These are phyloP conservation scores for Chirona hameri DNA, from an alignment of 2,888 invertebrate species.

Conservation along the genomic window DNA sequence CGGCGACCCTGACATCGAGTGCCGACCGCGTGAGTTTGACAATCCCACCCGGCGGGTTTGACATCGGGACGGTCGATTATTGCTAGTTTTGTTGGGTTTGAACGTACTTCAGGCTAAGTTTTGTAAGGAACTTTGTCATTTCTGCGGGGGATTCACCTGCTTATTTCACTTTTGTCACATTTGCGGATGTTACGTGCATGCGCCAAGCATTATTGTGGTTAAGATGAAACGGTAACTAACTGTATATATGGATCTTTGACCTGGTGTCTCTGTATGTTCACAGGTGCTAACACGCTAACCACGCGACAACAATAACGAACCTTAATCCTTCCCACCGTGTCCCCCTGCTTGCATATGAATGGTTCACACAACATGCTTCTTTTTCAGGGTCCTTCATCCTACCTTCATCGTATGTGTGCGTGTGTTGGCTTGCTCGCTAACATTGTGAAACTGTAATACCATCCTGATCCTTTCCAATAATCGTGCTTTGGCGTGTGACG, in stretches of 20 bases:
- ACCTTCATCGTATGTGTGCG: not conserved
- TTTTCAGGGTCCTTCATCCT: not conserved
- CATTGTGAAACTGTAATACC: not conserved
- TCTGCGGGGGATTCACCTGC: no score
- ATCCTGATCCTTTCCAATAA: not conserved
- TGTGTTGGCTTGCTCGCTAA: not conserved
- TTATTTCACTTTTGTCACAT: no score
- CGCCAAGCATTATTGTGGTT: no score
- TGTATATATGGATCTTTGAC: no score
- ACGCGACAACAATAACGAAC: not conserved
- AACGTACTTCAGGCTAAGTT: no score
- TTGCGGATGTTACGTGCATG: no score
- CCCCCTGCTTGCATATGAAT: not conserved
- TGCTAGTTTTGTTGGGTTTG: no score
- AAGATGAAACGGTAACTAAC: no score
- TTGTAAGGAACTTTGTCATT: no score
- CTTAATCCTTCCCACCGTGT: not conserved
- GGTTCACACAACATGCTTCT: not conserved
- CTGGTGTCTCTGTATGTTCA: not conserved
- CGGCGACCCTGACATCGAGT: constrained; percentile 82
- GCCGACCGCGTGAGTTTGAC: constrained; percentile 64
- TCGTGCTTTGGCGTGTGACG: not conserved
- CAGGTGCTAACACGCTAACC: constrained; percentile 26
- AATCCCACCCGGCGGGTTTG: no score
- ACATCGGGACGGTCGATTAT: no score